These are phyloP conservation scores for Agonopterix subpropinquella DNA, from an alignment of 2,888 invertebrate genomes.

Conservation along the genomic window DNA sequence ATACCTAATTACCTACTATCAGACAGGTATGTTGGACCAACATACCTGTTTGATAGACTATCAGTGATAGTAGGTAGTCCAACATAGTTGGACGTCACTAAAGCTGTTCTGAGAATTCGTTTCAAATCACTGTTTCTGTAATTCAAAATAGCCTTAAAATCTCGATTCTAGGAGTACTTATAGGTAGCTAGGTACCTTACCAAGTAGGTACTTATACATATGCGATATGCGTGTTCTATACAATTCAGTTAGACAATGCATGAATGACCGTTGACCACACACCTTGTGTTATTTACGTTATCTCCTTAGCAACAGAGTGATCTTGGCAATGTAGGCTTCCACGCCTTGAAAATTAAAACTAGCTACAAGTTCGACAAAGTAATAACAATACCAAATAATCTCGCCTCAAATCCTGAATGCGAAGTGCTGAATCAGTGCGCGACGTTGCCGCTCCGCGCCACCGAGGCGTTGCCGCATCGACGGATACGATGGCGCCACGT, in stretches of 20 bases:
- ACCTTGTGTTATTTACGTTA: not conserved
- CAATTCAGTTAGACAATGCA: not conserved
- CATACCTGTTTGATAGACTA: too few species aligned
- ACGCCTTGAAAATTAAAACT: not conserved
- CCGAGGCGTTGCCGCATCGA: conserved; percentile 42
- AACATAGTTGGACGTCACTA: too few species aligned
- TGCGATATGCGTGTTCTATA: not conserved
- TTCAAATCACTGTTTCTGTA: too few species aligned
- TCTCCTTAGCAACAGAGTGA: not conserved
- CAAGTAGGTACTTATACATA: too few species aligned
- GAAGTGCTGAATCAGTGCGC: conserved; percentile 66
- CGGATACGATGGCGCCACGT: conserved; percentile 55
- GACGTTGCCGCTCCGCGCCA: conserved; percentile 48
- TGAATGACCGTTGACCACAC: not conserved
- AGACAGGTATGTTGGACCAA: too few species aligned
- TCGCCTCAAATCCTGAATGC: conserved; percentile 34
- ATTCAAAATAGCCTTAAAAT: too few species aligned
- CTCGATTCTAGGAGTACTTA: too few species aligned
- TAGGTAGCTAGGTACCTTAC: not conserved
- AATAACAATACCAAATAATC: conserved; percentile 4
- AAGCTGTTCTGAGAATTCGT: too few species aligned
- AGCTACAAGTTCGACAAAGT: not conserved
- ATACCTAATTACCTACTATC: too few species aligned
- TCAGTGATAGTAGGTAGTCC: too few species aligned
- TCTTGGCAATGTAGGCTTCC: not conserved